Evolutionary conservation across 2,888 invertebrate species (phyloP).

Genomic region (Nephrocerus scutellatus): DNA sequence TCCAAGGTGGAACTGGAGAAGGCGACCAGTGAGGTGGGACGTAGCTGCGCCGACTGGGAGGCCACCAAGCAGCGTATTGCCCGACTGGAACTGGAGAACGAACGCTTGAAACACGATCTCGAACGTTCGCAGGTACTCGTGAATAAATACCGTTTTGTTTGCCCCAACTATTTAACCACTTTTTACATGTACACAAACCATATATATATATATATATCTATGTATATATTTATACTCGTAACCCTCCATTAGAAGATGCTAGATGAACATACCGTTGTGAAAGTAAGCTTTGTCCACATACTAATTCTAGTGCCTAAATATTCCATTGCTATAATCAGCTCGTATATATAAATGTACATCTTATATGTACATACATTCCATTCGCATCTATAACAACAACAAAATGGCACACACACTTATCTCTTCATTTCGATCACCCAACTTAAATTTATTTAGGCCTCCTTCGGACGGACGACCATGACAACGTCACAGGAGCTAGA

Average conservation of each 20-base stretch:
- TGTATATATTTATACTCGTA: no score
- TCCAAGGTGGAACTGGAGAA: constrained; percentile 91
- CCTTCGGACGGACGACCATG: constrained; percentile 74
- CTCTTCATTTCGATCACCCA: not conserved
- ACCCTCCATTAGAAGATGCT: no score
- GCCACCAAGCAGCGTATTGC: constrained; percentile 63
- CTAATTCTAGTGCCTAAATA: no score
- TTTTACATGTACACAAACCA: not conserved
- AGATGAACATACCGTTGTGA: no score
- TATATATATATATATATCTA: constrained; percentile 18
- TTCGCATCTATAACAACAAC: no score
- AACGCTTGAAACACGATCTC: constrained; percentile 76
- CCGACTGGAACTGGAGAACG: constrained; percentile 82
- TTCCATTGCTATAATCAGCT: no score
- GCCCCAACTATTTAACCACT: no score
- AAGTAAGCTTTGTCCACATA: no score
- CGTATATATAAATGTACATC: no score
- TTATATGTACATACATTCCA: no score
- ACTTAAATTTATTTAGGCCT: no score
- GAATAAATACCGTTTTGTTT: constrained; percentile 43
- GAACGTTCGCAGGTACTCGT: constrained; percentile 65
- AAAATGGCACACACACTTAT: constrained; percentile 1
- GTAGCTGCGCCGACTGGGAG: constrained; percentile 71
- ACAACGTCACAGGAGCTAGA: constrained; percentile 78
- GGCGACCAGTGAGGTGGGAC: constrained; percentile 78